These are phyloP conservation scores for Epinephelus malabaricus DNA, from an alignment of 2,797 vertebrate genomes.

Conservation along the genomic window DNA sequence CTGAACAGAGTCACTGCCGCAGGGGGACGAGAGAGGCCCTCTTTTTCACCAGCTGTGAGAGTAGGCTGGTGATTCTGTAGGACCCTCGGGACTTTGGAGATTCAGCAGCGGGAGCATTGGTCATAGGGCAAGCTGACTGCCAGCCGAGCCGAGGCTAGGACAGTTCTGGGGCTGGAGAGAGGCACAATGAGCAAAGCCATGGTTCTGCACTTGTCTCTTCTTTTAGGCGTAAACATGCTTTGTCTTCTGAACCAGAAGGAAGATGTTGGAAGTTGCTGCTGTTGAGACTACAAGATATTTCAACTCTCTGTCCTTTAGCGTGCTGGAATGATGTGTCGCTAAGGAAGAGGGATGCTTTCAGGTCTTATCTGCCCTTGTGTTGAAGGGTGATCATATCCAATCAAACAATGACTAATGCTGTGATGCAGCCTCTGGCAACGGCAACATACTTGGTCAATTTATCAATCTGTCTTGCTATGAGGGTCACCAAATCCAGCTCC, in stretches of 20 bases:
- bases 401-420: constrained; percentile 18
- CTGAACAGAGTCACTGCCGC: constrained; percentile 1
- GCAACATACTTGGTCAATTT: constrained; percentile 12
- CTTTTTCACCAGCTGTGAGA: constrained; percentile 38
- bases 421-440: constrained; percentile 6
- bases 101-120: constrained; percentile 33
- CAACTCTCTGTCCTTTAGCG: constrained; percentile 9
- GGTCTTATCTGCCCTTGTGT: not conserved
- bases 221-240: constrained; percentile 14
- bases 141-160: constrained; percentile 20
- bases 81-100: constrained; percentile 23
- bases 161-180: constrained; percentile 10
- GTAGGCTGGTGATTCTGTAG: constrained; percentile 27
- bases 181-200: constrained; percentile 9
- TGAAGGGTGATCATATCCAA: constrained; percentile 1
- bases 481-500: constrained; percentile 7
- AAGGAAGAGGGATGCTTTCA: not conserved
- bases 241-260: constrained; percentile 10
- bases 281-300: constrained; percentile 30
- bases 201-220: constrained; percentile 13
- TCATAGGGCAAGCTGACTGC: constrained; percentile 28
- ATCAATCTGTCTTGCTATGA: constrained; percentile 9
- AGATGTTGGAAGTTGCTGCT: constrained; percentile 22
- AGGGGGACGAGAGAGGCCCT: constrained; percentile 5
- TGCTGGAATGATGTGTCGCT: not conserved